Evolutionary conservation across 2,113 vertebrate genomes (phyloP), one percentile per base, ranked within the genome.

Genomic region (Phocoena sinus): DNA sequence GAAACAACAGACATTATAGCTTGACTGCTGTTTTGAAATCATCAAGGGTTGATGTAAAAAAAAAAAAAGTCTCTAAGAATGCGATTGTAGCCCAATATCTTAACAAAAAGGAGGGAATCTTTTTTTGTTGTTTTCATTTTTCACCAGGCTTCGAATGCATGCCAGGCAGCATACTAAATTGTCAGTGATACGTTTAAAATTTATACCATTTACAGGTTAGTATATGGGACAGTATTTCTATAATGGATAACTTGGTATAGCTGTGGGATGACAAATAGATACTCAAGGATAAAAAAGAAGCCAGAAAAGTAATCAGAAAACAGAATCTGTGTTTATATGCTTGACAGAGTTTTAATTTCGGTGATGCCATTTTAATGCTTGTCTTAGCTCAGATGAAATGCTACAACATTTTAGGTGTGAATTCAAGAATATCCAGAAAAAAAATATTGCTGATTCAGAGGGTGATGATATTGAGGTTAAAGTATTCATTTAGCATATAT

Each of bases 301-400:
- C 8, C 80, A 58, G n/a, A 53, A 87, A 89, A 81, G 71, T 50
- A 44, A 96, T 85, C 47, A 87, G 80, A 89, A 76, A 91, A 89
- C 5, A 63, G 33, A 63, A 21, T 63, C 20, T 81, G 2, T 85
- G 23, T 38, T 76, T 88, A 50, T 79, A 28, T 91, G 26, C 38
- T 90, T 89, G 63, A 68, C 56, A 95, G 47, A 95, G 50, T 80
- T 95, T 95, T 33, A 74, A 71, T 91, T 91, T 93, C 12, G 25
- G 25, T 83, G 25, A 58, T 70, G 31, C 5, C 11, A 56, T 90
- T 67, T 85, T 94, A 81, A 68, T 70, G 33, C 56, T 91, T 76
- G 10, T 41, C 18, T 77, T 95, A 84, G 41, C 36, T 87, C 33
- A 44, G 17, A 13, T 92, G 58, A 77, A 68, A 44, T 53, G 20